Evolutionary conservation across 2,113 vertebrate genomes (phyloP), one percentile per base, ranked within the genome.

Genomic region (Tenrec ecaudatus): DNA sequence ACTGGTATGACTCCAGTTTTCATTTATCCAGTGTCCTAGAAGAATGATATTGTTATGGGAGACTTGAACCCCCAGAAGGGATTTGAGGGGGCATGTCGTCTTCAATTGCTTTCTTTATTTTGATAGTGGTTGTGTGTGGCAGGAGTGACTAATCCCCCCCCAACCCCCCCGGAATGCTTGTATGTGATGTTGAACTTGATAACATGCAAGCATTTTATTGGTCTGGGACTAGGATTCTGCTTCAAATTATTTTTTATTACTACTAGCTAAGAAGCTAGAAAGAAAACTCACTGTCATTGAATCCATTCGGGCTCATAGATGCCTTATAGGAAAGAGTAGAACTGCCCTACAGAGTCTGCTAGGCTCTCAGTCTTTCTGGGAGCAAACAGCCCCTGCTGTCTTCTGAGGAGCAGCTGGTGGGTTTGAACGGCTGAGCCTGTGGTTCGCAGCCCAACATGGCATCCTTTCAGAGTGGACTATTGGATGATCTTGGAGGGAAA

Each of bases 201-300:
- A 36, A 64, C 62, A 90, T 5, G 83, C 6, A 53, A 53, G 62
- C 29, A 40, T 78, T 95, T 84, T 81, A 47, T 69, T 84, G 53
- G 69, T 78, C 15, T 53, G 53, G 29, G 19, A 85, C 58, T 88
- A 81, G 29, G 60, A 73, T 27, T 68, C 33, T 87, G 20, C 53
- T 91, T 91, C 33, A 76, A 69, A 68, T 94, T 79, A 79, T 40
- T 77, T 90, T 92, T 66, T 88, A 62, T 82, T 79, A 86, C 73
- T 88, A 57, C 20, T 77, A 43, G 69, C 36, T n/a, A 88, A 38
- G 75, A 90, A 88, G 64, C 66, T 57, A 53, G 33, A 33, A 17
- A 15, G n/a, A 53, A 53, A 14, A 10, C 12, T 53, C 47, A 53
- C 47, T 62, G 60, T 12, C 60, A 23, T 62, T 6, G 60, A 62